Percentiles rank a stretch among this genome's conserved stretches.
These are phyloP conservation scores for Ophraella communa DNA, from an alignment of 2,888 invertebrate species.

Conservation along the genomic window DNA sequence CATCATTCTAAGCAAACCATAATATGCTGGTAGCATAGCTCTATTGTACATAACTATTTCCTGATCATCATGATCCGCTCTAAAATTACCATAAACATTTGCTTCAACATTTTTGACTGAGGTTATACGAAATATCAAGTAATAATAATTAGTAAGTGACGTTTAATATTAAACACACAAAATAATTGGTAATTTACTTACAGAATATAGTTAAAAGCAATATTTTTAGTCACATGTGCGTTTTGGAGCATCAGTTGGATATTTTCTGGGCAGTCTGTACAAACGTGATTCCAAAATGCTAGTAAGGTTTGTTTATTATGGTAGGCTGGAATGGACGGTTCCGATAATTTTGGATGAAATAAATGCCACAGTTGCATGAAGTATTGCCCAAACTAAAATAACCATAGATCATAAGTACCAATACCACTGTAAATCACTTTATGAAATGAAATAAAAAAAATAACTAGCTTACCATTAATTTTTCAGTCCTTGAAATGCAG, in stretches of 20 bases:
- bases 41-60: constrained; percentile 94
- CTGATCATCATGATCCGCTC: constrained; percentile 95
- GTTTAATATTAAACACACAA: neutral
- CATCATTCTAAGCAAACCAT: constrained; percentile 86
- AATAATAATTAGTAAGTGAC: too few relatives aligned
- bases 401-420: too few relatives aligned
- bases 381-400: constrained; percentile 85
- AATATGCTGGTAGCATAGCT: constrained; percentile 91
- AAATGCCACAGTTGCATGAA: constrained; percentile 92
- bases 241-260: constrained; percentile 87
- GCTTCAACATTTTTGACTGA: neutral
- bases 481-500: constrained; percentile 88
- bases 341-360: constrained; percentile 92
- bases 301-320: constrained; percentile 94
- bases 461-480: constrained; percentile 82
- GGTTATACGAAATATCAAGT: too few relatives aligned
- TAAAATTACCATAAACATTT: constrained; percentile 54
- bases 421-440: too few relatives aligned
- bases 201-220: constrained; percentile 96
- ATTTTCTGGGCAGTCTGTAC: constrained; percentile 92
- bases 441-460: neutral
- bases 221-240: constrained; percentile 88
- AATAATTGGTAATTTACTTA: constrained; percentile 62
- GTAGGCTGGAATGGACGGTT: constrained; percentile 93
- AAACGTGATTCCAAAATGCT: constrained; percentile 93